These are phyloP conservation scores for Gambusia yucatana DNA, from an alignment of 2,797 vertebrate genomes.

Conservation along the genomic window DNA sequence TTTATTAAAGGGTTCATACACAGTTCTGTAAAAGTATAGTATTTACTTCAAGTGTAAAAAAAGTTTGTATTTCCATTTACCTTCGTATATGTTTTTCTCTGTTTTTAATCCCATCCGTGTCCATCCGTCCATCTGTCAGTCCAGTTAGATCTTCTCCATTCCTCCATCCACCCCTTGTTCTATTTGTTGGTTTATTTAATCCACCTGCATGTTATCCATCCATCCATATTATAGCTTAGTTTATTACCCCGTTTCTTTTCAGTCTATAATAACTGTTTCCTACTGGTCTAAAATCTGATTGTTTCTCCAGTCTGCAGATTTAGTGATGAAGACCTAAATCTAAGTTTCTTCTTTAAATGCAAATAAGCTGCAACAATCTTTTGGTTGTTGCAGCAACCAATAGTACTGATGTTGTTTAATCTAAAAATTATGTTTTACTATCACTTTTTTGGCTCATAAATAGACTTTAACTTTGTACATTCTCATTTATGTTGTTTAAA, in stretches of 20 bases:
- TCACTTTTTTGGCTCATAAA: conserved; percentile 16
- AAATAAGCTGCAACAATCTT: not conserved
- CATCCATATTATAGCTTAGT: not conserved
- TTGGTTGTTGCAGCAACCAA: not conserved
- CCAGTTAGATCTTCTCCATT: not conserved
- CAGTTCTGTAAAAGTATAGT: not conserved
- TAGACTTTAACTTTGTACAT: not conserved
- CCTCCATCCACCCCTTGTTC: not conserved
- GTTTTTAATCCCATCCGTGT: not conserved
- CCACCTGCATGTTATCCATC: not conserved
- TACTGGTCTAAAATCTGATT: not conserved
- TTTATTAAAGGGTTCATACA: not conserved
- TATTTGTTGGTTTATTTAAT: not conserved
- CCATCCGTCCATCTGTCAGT: not conserved
- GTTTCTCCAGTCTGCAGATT: not conserved
- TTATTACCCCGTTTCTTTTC: not conserved
- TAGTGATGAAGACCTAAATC: not conserved
- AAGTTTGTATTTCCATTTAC: not conserved
- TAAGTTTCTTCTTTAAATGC: not conserved
- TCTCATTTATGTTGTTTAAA: conserved; percentile 19
- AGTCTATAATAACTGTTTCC: not conserved
- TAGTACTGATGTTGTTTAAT: conserved; percentile 32
- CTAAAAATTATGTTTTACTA: not conserved
- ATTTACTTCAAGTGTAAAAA: not conserved
- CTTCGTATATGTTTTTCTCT: not conserved